A percentile compares a stretch with the other conserved stretches of the same genome.
Evolutionary conservation across 2,113 vertebrate species (phyloP).

Genomic region (Jacana jacana): DNA sequence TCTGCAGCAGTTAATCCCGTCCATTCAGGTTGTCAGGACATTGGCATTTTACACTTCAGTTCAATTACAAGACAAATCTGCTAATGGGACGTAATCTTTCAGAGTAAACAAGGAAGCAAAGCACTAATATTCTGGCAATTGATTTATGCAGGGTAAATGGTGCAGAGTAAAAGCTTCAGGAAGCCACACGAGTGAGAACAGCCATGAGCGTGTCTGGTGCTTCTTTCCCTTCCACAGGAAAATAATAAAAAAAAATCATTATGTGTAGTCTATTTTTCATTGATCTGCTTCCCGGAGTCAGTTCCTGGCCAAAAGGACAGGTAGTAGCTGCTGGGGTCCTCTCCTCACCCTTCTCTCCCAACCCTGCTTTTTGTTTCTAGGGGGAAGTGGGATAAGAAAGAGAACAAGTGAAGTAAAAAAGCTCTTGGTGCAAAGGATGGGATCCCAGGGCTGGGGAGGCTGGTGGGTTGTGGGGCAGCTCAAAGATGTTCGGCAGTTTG

Average conservation of each 20-base stretch:
- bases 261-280: background rate
- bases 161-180: constrained; percentile 42
- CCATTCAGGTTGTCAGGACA: constrained; percentile 23
- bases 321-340: fast-evolving
- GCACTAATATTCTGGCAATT: constrained; percentile 52
- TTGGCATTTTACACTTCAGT: constrained; percentile 56
- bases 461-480: background rate
- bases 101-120: constrained; percentile 57
- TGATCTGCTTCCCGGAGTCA: background rate
- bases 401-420: background rate
- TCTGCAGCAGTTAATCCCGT: constrained; percentile 22
- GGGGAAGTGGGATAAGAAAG: background rate
- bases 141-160: constrained; percentile 59
- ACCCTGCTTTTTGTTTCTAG: fast-evolving
- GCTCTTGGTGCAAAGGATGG: background rate
- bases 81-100: constrained; percentile 61
- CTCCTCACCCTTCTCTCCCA: background rate
- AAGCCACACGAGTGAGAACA: background rate
- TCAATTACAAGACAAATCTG: constrained; percentile 66
- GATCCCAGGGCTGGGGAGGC: background rate
- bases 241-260: background rate
- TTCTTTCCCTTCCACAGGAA: background rate
- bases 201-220: background rate
- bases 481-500: too few species aligned
- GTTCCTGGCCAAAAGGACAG: background rate